These are phyloP conservation scores for Acanthococcus lagerstroemiae DNA, from an alignment of 2,888 invertebrate genomes.

Conservation along the genomic window DNA sequence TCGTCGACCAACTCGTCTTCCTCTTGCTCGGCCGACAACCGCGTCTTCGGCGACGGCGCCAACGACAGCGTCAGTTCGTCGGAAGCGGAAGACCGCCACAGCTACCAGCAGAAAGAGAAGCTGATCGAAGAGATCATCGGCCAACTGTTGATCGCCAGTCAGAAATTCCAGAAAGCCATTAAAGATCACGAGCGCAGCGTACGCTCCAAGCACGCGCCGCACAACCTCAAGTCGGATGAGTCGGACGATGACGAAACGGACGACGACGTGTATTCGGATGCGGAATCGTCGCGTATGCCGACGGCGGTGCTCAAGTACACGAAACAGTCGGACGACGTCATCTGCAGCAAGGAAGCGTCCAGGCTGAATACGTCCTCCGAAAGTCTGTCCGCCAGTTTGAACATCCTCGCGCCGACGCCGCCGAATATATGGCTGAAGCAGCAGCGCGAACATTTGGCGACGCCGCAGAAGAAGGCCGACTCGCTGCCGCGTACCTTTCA, in stretches of 20 bases:
- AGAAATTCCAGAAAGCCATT: constrained; percentile 67
- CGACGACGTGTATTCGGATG: background rate
- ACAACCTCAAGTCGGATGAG: no score
- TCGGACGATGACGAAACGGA: background rate
- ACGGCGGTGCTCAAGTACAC: constrained; percentile 33
- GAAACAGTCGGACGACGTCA: constrained; percentile 22
- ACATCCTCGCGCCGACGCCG: constrained; percentile 46
- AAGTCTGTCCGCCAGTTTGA: constrained; percentile 12
- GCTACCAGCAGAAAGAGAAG: constrained; percentile 48
- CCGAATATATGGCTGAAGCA: constrained; percentile 63
- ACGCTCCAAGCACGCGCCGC: background rate
- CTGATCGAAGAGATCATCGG: constrained; percentile 68
- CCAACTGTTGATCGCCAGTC: constrained; percentile 69
- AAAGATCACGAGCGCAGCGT: constrained; percentile 41
- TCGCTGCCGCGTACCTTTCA: constrained; percentile 70
- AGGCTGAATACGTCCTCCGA: constrained; percentile 15
- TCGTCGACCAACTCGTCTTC: background rate
- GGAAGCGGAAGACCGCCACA: constrained; percentile 40
- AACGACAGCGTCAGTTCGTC: constrained; percentile 9
- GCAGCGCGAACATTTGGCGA: constrained; percentile 55
- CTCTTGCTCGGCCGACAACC: background rate
- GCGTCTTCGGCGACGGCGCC: constrained; percentile 2
- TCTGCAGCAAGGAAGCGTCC: constrained; percentile 36
- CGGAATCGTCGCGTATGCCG: constrained; percentile 36
- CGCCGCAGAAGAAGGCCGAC: constrained; percentile 60